Base-by-base conservation (phyloP, 1,140 invertebrate species). In the Muscidifurax raptorellus region DNA sequence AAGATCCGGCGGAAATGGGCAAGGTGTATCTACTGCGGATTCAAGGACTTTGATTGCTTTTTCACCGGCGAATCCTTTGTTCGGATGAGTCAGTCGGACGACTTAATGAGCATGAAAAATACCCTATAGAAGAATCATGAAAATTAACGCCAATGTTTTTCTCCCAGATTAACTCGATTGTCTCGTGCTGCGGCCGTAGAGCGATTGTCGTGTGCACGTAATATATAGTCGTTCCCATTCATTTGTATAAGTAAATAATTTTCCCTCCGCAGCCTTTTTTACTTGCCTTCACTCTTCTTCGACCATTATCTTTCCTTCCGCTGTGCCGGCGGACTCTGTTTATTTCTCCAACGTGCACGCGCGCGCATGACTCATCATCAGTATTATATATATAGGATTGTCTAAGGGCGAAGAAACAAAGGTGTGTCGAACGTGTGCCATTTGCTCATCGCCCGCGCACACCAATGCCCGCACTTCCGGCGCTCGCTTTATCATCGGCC, bases 1-100 rank as follows among this genome's bases (percentile, higher is more conserved):
- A 47, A 36, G 74, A 76, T 76, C 74, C 74, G 74, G 74, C 74
- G 74, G 74, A 76, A 76, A 76, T 52, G 74, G 74, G 32, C 74
- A 27, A 76, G 44, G 74, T 76, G 44, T 40, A 74, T 0, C 9
- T n/a, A 64, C 0, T 6, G 22, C 44, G 74, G 9, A 47, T 15
- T 40, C 74, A 76, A 76, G 74, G 74, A 76, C 74, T 76, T 32
- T 40, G 27, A n/a, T n/a, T 40, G 36, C 72, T 74, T 40, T n/a
- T 72, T n/a, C 2, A 22, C 12, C 10, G 30, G 22, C 7, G 22
- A 36, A 74, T 40, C 74, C 74, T 76, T 76, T 76, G 74, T 76
- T 47, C 74, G 74, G 32, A 25, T 76, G 74, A 76, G 5, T 44
- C 74, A 76, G 22, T 22, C 72, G 22, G 22, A 52, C 32, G 71